phyloP scores from a whole-genome alignment of 1,140 invertebrate species.

The Zophobas atratus region DNA sequence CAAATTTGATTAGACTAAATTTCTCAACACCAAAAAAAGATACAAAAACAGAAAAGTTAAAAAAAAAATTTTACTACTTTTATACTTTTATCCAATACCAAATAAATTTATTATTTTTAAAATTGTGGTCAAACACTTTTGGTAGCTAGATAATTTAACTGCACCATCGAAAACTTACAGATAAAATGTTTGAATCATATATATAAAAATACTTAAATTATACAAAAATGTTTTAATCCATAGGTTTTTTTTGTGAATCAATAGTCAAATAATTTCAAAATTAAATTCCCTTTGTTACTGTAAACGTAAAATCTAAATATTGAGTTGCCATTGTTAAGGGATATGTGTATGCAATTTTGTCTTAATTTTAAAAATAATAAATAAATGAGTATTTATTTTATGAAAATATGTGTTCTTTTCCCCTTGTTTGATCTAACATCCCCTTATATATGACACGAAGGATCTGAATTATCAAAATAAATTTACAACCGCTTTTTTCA shows the following conservation, averaged over 20 bases:
- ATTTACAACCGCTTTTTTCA: no score
- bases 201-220: background rate
- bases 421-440: background rate
- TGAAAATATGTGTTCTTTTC: background rate
- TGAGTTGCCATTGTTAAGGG: background rate
- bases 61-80: no score
- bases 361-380: slow-evolving; percentile 9
- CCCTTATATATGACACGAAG: background rate
- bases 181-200: background rate
- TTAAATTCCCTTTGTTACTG: no score
- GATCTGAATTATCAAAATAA: no score
- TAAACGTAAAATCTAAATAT: background rate
- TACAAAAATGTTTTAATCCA: background rate
- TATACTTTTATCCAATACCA: no score
- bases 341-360: slow-evolving; percentile 1
- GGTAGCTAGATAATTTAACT: no score
- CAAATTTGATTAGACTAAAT: no score
- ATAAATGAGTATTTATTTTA: slow-evolving; percentile 23
- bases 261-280: background rate
- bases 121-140: no score
- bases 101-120: no score
- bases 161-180: background rate
- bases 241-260: no score
- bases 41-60: no score
- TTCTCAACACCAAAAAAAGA: no score